A percentile compares a stretch with the other conserved stretches of the same genome.
phyloP scores from a whole-genome alignment of 2,797 vertebrate species.

The Pangasius sanitwongsei region DNA sequence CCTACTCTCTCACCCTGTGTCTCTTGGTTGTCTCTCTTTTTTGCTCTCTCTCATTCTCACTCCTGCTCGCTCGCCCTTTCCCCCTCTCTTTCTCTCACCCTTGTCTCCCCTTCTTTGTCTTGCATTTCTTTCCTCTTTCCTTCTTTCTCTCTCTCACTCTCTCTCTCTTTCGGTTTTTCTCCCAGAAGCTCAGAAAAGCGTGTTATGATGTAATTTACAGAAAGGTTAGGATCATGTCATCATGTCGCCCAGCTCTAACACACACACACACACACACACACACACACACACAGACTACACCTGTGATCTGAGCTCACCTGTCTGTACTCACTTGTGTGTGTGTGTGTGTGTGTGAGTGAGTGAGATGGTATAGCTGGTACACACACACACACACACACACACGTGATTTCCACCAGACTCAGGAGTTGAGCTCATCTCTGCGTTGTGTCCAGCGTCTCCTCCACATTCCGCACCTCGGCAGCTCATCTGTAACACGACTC shows the following conservation, averaged over 20 bases:
- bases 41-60: no score
- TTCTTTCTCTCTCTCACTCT: background rate
- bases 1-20: no score
- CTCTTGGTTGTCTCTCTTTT: no score
- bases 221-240: background rate
- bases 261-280: background rate
- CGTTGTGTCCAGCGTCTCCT: background rate
- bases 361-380: background rate
- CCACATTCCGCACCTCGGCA: slow-evolving; percentile 6
- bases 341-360: background rate
- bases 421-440: background rate
- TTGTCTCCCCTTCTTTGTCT: background rate
- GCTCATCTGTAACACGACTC: background rate
- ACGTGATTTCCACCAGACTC: background rate
- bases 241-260: background rate
- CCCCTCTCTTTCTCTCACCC: no score
- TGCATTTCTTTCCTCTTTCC: background rate
- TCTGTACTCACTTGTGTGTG: background rate
- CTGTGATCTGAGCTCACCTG: background rate
- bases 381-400: background rate
- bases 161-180: background rate
- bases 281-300: background rate
- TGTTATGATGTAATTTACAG: no score
- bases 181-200: no score
- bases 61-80: no score